phyloP scores from a whole-genome alignment of 2,888 invertebrate genomes.

The Mimachlamys varia region DNA sequence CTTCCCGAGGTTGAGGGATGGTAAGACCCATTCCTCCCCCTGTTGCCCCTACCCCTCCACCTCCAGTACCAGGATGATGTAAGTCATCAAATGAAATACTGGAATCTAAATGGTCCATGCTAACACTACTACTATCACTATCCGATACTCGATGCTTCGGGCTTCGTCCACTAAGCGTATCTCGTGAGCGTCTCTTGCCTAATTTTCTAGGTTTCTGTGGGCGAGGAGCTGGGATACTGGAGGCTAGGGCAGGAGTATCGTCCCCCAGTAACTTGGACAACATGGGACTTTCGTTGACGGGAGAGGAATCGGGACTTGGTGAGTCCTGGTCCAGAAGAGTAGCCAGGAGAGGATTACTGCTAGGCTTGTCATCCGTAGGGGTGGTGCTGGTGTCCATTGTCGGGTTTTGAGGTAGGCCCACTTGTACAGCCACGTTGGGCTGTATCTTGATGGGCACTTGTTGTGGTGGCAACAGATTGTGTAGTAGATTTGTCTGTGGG shows the following conservation, averaged over 20 bases:
- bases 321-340: slow-evolving; percentile 76
- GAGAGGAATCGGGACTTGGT: slow-evolving; percentile 54
- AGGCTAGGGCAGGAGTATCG: slow-evolving; percentile 60
- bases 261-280: slow-evolving; percentile 77
- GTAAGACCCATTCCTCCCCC: slow-evolving; percentile 39
- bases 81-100: slow-evolving; percentile 59
- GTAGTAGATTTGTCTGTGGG: slow-evolving; percentile 45
- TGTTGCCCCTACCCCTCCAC: slow-evolving; percentile 44
- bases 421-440: neutral
- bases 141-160: slow-evolving; percentile 77
- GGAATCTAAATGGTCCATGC: slow-evolving; percentile 57
- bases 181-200: slow-evolving; percentile 74
- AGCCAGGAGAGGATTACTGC: slow-evolving; percentile 76
- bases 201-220: slow-evolving; percentile 60
- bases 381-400: slow-evolving; percentile 15
- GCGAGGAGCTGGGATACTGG: slow-evolving; percentile 58
- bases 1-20: slow-evolving; percentile 22
- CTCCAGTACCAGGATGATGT: slow-evolving; percentile 49
- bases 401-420: slow-evolving; percentile 13
- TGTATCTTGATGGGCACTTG: slow-evolving; percentile 35
- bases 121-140: slow-evolving; percentile 52
- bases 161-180: slow-evolving; percentile 73
- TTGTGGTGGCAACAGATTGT: slow-evolving; percentile 32
- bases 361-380: slow-evolving; percentile 48
- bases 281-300: slow-evolving; percentile 72